These are phyloP conservation scores for Calyptomena viridis DNA, from an alignment of 2,113 vertebrate species.

Conservation along the genomic window DNA sequence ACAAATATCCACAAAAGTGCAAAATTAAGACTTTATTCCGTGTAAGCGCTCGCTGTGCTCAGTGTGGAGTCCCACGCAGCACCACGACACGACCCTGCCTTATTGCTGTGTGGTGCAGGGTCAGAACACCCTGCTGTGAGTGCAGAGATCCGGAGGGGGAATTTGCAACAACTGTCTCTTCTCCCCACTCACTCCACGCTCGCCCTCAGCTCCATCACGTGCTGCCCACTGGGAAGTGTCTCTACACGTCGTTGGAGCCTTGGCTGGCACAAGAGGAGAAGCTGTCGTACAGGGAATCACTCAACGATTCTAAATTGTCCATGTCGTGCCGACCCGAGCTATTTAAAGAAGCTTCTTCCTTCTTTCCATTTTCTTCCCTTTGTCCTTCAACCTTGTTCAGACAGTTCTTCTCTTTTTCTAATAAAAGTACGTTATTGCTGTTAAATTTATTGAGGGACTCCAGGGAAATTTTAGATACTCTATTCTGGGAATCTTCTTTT, in stretches of 20 bases:
- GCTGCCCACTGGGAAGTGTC: background rate
- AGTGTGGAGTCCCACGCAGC: background rate
- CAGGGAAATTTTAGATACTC: slow-evolving; percentile 77
- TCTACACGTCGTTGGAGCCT: slow-evolving; percentile 80
- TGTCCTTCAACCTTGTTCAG: slow-evolving; percentile 59
- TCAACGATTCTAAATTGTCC: slow-evolving; percentile 82
- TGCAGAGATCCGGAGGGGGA: background rate
- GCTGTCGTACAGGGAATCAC: slow-evolving; percentile 88
- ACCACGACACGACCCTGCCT: background rate
- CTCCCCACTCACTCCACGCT: background rate
- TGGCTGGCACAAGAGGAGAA: slow-evolving; percentile 90
- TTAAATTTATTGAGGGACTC: slow-evolving; percentile 85
- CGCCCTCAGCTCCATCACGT: background rate
- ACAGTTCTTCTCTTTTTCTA: slow-evolving; percentile 68
- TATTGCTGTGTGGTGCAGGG: slow-evolving; percentile 22
- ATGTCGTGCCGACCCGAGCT: slow-evolving; percentile 60
- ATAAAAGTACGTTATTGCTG: slow-evolving; percentile 72
- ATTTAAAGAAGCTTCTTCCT: slow-evolving; percentile 70
- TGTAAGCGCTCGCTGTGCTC: background rate
- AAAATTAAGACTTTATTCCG: slow-evolving; percentile 76
- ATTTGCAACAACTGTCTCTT: background rate
- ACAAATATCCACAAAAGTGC: slow-evolving; percentile 86
- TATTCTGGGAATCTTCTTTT: slow-evolving; percentile 67
- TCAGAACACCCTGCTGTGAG: background rate
- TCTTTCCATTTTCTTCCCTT: slow-evolving; percentile 65